Conservation (phyloP, 1,140 invertebrate species). For the Dendroctonus ponderosae region DNA sequence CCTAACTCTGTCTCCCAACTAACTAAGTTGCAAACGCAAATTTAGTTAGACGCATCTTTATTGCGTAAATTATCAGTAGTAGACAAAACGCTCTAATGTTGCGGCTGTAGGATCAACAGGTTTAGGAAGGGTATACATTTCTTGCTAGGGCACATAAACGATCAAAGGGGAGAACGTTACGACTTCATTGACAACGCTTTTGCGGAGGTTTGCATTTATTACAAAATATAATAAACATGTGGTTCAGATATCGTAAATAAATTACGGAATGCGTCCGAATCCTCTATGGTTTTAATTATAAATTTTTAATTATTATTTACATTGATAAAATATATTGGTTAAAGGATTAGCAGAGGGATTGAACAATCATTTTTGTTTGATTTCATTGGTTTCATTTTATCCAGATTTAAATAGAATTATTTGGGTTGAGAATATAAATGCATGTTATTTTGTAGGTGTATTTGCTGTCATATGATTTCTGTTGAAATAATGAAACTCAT, state of each 20-base stretch:
- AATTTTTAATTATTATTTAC: conserved; percentile 13
- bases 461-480: conserved; percentile 4
- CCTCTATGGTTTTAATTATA: conserved; percentile 12
- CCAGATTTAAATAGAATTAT: conserved; percentile 4
- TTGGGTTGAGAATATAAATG: conserved; percentile 3
- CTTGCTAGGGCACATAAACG: too few relatives aligned
- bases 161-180: too few relatives aligned
- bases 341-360: conserved; percentile 9
- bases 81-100: too few relatives aligned
- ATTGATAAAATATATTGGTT: conserved; percentile 11
- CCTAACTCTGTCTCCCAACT: too few relatives aligned
- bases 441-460: not conserved
- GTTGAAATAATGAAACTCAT: conserved; percentile 3
- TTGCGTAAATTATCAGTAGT: too few relatives aligned
- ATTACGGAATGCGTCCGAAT: not conserved
- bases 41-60: too few relatives aligned
- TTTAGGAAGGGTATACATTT: too few relatives aligned
- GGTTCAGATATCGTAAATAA: not conserved
- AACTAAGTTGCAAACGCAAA: too few relatives aligned
- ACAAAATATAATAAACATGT: not conserved
- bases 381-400: conserved; percentile 7
- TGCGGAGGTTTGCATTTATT: not conserved
- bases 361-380: conserved; percentile 13
- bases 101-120: too few relatives aligned
- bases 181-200: not conserved